A percentile compares a stretch with the other conserved stretches of the same genome.
Evolutionary conservation across 2,888 invertebrate species (phyloP).

Genomic region (Loripinus fragilis): DNA sequence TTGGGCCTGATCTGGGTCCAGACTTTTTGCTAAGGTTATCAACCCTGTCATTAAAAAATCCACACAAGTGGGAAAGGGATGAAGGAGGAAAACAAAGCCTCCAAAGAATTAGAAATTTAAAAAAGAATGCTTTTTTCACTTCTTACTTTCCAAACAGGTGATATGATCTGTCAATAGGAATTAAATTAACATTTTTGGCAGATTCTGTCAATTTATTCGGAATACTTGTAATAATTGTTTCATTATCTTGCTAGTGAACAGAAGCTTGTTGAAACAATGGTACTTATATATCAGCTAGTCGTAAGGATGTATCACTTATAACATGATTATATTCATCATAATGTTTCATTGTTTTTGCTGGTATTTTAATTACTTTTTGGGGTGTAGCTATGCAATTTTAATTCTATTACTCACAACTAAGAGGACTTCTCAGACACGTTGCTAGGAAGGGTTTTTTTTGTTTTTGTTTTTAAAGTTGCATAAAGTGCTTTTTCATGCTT

Average conservation of each 20-base stretch:
- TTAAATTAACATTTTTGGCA: conserved; percentile 16
- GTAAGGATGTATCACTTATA: conserved; percentile 1
- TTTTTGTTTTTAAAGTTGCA: too few relatives aligned
- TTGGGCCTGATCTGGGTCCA: too few relatives aligned
- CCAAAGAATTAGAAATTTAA: too few relatives aligned
- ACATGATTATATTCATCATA: conserved; percentile 2
- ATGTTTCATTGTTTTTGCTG: conserved; percentile 3
- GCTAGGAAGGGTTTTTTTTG: too few relatives aligned
- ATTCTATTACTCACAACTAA: not conserved
- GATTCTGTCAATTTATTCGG: not conserved
- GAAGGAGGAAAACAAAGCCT: too few relatives aligned
- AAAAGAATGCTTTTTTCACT: too few relatives aligned
- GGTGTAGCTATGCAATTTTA: not conserved
- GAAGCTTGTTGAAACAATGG: conserved; percentile 3
- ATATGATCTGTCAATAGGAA: not conserved
- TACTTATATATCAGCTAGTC: not conserved
- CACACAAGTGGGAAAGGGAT: too few relatives aligned
- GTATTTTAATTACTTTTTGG: conserved; percentile 7
- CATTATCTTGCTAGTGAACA: not conserved
- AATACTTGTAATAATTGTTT: not conserved
- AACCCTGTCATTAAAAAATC: too few relatives aligned
- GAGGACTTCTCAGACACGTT: not conserved
- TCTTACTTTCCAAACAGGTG: not conserved
- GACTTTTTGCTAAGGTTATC: too few relatives aligned
- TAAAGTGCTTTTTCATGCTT: too few relatives aligned